Evolutionary conservation across 2,797 vertebrate genomes (phyloP).

Genomic region (Pempheris klunzingeri): DNA sequence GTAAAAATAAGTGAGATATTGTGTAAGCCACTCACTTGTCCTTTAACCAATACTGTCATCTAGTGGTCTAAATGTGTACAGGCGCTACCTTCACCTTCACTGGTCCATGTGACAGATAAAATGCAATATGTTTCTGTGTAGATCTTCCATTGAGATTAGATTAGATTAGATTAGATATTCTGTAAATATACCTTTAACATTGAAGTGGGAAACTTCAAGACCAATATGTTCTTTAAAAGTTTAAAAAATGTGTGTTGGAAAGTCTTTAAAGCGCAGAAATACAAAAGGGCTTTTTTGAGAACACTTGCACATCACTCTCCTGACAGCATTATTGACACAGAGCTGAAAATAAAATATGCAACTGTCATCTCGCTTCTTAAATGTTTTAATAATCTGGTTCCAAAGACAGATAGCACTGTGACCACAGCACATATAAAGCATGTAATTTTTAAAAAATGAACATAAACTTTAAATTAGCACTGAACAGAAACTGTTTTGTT

Average conservation of each 20-base stretch:
- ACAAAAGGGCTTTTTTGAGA: neutral
- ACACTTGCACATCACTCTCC: neutral
- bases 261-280: neutral
- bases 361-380: neutral
- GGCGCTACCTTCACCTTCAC: neutral
- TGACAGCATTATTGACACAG: neutral
- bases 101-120: neutral
- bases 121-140: neutral
- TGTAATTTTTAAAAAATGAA: neutral
- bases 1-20: neutral
- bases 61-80: conserved; percentile 63
- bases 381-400: neutral
- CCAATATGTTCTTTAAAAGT: neutral
- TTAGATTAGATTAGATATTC: no score
- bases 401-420: neutral
- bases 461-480: neutral
- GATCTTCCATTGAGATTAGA: neutral
- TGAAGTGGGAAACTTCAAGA: neutral
- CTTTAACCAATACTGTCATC: conserved; percentile 77
- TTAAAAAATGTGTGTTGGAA: neutral
- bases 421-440: neutral
- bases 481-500: neutral
- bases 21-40: conserved; percentile 2
- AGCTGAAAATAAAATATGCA: no score
- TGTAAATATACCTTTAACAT: no score